Conservation (phyloP, 1,140 invertebrate species). For the Lanistes nyassanus region DNA sequence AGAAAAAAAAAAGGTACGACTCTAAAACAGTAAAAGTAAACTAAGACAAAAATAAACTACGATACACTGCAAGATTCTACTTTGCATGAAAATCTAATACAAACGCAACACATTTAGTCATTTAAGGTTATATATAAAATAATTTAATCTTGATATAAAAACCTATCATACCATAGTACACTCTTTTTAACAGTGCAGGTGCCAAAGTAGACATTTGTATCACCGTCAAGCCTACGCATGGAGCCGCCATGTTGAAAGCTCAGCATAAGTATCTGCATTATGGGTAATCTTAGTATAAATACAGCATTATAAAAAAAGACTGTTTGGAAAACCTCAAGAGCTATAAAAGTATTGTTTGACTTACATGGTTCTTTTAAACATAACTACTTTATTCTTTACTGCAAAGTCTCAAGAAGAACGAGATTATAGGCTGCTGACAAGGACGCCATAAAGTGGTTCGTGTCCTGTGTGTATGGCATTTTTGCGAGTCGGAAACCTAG, state of each 20-base stretch:
- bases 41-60: too few species aligned
- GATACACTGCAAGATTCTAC: too few species aligned
- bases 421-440: constrained; percentile 10
- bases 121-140: too few species aligned
- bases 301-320: not conserved
- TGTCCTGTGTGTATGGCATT: too few species aligned
- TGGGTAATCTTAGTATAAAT: constrained; percentile 9
- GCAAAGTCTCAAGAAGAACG: constrained; percentile 2
- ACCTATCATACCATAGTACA: constrained; percentile 17
- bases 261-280: constrained; percentile 19
- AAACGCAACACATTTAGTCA: too few species aligned
- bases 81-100: too few species aligned
- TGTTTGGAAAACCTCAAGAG: not conserved
- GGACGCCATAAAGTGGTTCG: not conserved
- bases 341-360: not conserved
- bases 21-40: too few species aligned
- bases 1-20: too few species aligned
- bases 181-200: not conserved
- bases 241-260: constrained; percentile 28
- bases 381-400: not conserved
- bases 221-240: constrained; percentile 23
- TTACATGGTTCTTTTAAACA: not conserved
- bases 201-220: constrained; percentile 15
- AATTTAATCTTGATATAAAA: not conserved
- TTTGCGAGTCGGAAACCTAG: not conserved